Conservation (phyloP, 2,797 vertebrate genomes). For the Pteropus rufus region DNA sequence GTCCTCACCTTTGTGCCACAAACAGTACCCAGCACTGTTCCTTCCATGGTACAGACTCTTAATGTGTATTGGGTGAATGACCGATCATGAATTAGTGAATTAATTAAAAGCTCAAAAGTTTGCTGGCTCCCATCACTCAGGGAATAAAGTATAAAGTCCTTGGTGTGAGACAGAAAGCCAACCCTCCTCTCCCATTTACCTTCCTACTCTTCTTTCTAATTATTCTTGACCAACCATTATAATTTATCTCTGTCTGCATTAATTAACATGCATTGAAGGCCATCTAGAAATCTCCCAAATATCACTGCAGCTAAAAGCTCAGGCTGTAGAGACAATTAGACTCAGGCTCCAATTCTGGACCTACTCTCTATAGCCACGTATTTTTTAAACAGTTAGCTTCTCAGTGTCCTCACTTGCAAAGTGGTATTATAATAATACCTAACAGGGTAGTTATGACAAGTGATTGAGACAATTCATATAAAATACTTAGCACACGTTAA, state of each 20-base stretch:
- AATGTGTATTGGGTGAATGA: neutral
- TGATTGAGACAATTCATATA: neutral
- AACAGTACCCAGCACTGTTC: neutral
- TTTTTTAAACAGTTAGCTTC: neutral
- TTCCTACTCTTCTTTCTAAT: neutral
- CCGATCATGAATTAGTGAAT: neutral
- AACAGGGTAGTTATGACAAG: neutral
- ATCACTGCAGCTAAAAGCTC: neutral
- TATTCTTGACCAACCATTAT: neutral
- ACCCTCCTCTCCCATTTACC: neutral
- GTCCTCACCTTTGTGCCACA: neutral
- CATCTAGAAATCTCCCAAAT: neutral
- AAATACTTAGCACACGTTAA: neutral
- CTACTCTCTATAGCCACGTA: neutral
- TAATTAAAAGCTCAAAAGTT: neutral
- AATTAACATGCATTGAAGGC: neutral
- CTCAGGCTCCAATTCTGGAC: neutral
- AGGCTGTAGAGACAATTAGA: neutral
- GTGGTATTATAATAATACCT: neutral
- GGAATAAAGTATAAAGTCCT: neutral
- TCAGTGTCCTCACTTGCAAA: neutral
- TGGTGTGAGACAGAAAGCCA: neutral
- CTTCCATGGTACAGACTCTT: neutral
- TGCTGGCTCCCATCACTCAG: neutral
- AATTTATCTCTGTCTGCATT: neutral